Evolutionary conservation across 2,113 vertebrate species (phyloP).

Genomic region (Herpetotheres cachinnans): DNA sequence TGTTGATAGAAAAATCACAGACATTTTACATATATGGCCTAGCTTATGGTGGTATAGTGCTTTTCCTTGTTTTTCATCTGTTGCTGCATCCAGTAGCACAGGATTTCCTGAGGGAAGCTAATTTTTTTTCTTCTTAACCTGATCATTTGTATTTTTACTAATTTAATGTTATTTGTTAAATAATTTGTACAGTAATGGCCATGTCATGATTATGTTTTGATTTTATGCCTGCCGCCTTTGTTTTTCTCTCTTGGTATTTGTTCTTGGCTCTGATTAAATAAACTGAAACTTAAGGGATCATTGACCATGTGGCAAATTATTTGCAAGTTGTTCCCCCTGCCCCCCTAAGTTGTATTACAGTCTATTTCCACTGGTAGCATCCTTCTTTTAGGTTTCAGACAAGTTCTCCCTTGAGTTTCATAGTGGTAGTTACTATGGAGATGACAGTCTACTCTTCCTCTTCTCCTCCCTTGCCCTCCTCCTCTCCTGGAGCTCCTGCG

Average conservation of each 20-base stretch:
- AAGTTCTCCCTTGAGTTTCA: conserved; percentile 41
- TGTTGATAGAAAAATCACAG: neutral
- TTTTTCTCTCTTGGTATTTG: neutral
- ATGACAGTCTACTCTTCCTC: conserved; percentile 16
- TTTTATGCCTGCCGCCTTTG: neutral
- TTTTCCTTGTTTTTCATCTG: neutral
- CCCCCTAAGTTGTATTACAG: neutral
- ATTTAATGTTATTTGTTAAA: conserved; percentile 4
- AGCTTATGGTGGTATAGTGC: neutral
- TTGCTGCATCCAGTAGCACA: neutral
- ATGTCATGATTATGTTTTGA: neutral
- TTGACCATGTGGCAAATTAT: conserved; percentile 27
- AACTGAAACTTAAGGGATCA: conserved; percentile 37
- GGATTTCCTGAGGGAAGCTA: neutral
- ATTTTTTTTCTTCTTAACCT: neutral
- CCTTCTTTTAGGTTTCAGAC: conserved; percentile 41
- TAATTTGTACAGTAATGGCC: neutral
- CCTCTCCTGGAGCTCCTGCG: neutral
- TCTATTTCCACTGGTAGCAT: conserved; percentile 18
- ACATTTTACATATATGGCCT: neutral
- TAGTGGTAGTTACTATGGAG: conserved; percentile 64
- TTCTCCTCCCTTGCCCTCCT: neutral
- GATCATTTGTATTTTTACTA: neutral
- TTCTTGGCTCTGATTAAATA: conserved; percentile 40
- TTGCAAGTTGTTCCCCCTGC: neutral